Evolutionary conservation across 2,888 invertebrate genomes (phyloP).

Genomic region (Hybos culiciformis): DNA sequence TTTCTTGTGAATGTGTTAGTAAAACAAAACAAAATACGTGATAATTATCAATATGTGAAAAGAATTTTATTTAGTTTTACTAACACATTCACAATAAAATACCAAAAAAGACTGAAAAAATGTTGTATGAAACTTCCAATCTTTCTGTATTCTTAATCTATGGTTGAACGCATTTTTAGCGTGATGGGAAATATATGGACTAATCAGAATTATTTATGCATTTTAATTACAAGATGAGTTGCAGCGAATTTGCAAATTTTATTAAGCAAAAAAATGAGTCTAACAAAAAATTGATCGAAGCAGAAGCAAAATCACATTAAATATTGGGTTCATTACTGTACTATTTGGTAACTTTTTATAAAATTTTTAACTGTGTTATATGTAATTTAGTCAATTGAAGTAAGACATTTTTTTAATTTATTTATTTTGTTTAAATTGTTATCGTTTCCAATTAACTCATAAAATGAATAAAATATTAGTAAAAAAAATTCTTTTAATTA

Average conservation of each 20-base stretch:
- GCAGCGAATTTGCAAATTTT: not conserved
- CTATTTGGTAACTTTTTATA: not conserved
- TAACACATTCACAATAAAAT: no score
- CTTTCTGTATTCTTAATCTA: no score
- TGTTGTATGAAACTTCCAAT: no score
- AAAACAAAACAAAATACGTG: no score
- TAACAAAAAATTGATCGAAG: not conserved
- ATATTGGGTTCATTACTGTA: no score
- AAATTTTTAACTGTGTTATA: not conserved
- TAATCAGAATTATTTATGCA: constrained; percentile 5
- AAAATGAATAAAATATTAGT: no score
- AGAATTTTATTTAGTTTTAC: no score
- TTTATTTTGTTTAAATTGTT: not conserved
- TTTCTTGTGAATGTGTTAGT: no score
- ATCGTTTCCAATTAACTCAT: no score
- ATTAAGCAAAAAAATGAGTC: not conserved
- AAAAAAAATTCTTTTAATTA: no score
- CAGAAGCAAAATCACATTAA: not conserved
- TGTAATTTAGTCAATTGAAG: not conserved
- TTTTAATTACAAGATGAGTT: constrained; percentile 3
- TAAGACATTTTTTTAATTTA: not conserved
- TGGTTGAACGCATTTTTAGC: constrained; percentile 6
- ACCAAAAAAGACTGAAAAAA: no score
- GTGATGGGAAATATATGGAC: constrained; percentile 7
- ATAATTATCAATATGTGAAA: no score